A percentile compares a stretch with the other conserved stretches of the same genome.
These are phyloP conservation scores for Stenodera caucasica DNA, from an alignment of 2,888 invertebrate species.

Conservation along the genomic window DNA sequence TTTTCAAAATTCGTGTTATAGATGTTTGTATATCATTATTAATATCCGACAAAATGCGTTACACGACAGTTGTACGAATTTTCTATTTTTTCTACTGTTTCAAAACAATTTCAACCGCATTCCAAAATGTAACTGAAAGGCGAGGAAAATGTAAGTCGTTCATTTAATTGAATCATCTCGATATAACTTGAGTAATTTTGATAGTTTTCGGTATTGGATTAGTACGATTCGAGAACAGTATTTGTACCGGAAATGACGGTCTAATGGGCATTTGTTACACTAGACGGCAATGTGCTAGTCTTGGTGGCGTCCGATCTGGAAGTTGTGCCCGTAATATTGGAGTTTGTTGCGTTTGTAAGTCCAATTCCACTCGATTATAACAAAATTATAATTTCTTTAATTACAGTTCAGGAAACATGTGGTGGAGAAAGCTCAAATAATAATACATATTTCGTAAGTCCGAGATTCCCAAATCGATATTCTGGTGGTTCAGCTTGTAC, in stretches of 20 bases:
- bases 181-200: too few relatives aligned
- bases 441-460: constrained; percentile 81
- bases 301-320: constrained; percentile 73
- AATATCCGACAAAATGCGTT: background rate
- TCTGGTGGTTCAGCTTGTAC: constrained; percentile 70
- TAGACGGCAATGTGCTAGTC: constrained; percentile 71
- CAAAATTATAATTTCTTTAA: background rate
- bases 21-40: background rate
- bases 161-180: too few relatives aligned
- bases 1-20: background rate
- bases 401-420: constrained; percentile 70
- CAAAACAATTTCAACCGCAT: background rate
- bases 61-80: background rate
- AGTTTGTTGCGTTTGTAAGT: constrained; percentile 81
- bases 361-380: too few relatives aligned
- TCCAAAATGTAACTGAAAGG: background rate
- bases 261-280: constrained; percentile 77
- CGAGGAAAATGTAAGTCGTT: background rate
- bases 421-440: constrained; percentile 65
- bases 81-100: background rate
- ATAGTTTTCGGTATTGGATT: constrained; percentile 56
- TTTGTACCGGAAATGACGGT: constrained; percentile 67
- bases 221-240: constrained; percentile 74
- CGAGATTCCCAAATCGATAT: constrained; percentile 71
- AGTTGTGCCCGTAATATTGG: constrained; percentile 73